Evolutionary conservation across 1,140 invertebrate species (phyloP).

Genomic region (Drosophila kurseongensis): DNA sequence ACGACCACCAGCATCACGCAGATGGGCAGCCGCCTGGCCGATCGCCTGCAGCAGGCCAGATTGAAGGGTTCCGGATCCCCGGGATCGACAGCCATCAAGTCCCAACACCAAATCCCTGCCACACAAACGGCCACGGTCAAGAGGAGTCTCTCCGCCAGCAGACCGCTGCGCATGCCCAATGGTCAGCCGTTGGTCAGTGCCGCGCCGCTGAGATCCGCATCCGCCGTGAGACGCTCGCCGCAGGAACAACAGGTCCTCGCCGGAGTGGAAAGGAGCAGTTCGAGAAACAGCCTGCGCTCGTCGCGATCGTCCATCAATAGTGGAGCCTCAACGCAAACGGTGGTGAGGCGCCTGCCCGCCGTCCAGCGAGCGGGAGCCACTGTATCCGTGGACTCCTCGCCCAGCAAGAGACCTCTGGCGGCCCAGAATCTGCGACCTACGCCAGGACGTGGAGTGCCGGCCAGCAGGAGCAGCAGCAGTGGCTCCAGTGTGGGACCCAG

Average conservation of each 20-base stretch:
- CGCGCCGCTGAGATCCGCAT: constrained; percentile 41
- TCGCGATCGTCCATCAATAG: constrained; percentile 93
- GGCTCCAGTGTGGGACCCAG: constrained; percentile 87
- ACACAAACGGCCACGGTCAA: constrained; percentile 33
- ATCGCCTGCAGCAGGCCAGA: constrained; percentile 70
- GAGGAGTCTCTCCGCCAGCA: constrained; percentile 62
- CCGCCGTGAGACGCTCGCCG: constrained; percentile 67
- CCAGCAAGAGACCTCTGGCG: constrained; percentile 74
- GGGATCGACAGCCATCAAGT: constrained; percentile 39
- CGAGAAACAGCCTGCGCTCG: constrained; percentile 90
- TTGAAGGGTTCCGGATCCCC: constrained; percentile 32
- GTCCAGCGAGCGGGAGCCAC: constrained; percentile 65
- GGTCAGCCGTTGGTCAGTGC: constrained; percentile 53
- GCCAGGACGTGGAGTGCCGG: constrained; percentile 86
- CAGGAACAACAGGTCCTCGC: constrained; percentile 81
- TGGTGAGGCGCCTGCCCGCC: constrained; percentile 88
- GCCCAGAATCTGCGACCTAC: constrained; percentile 59
- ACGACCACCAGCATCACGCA: constrained; percentile 65
- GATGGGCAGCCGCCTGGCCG: constrained; percentile 71
- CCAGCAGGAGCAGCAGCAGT: constrained; percentile 90
- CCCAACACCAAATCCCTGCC: constrained; percentile 58
- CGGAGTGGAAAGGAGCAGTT: constrained; percentile 88
- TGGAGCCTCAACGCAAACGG: constrained; percentile 91
- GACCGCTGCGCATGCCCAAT: constrained; percentile 73
- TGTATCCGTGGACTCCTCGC: constrained; percentile 77